phyloP scores from a whole-genome alignment of 1,140 invertebrate species.

The Drosophila parvula region DNA sequence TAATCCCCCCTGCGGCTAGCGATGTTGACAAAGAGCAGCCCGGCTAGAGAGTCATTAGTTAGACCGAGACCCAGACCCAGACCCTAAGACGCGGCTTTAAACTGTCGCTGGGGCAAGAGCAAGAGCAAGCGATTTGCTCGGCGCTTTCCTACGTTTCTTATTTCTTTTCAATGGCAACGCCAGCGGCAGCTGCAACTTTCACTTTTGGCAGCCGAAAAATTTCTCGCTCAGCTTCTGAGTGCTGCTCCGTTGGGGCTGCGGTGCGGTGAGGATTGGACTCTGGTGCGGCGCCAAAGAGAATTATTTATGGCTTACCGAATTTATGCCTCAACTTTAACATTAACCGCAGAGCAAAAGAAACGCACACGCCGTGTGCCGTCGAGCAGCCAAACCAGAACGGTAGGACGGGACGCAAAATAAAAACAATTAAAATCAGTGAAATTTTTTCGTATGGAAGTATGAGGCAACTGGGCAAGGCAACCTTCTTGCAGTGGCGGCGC shows the following conservation, averaged over 20 bases:
- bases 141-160: conserved; percentile 66
- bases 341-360: conserved; percentile 63
- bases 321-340: conserved; percentile 74
- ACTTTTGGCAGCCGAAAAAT: conserved; percentile 80
- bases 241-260: conserved; percentile 3
- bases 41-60: conserved; percentile 35
- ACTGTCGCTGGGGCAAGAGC: conserved; percentile 50
- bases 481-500: conserved; percentile 38
- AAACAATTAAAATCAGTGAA: conserved; percentile 80
- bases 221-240: conserved; percentile 77
- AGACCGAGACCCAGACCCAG: conserved; percentile 20
- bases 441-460: conserved; percentile 51
- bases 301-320: conserved; percentile 76
- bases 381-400: conserved; percentile 71
- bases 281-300: conserved; percentile 58
- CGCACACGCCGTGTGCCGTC: conserved; percentile 20
- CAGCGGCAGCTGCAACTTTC: conserved; percentile 78
- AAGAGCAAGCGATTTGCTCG: conserved; percentile 59
- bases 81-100: conserved; percentile 57
- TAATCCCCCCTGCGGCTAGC: conserved; percentile 10
- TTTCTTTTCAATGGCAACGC: conserved; percentile 75
- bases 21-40: conserved; percentile 40
- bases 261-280: conserved; percentile 13
- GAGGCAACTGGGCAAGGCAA: conserved; percentile 29
- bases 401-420: conserved; percentile 58